Base-by-base conservation (phyloP, 2,888 invertebrate species). In the Rhagophthalmus giganteus region DNA sequence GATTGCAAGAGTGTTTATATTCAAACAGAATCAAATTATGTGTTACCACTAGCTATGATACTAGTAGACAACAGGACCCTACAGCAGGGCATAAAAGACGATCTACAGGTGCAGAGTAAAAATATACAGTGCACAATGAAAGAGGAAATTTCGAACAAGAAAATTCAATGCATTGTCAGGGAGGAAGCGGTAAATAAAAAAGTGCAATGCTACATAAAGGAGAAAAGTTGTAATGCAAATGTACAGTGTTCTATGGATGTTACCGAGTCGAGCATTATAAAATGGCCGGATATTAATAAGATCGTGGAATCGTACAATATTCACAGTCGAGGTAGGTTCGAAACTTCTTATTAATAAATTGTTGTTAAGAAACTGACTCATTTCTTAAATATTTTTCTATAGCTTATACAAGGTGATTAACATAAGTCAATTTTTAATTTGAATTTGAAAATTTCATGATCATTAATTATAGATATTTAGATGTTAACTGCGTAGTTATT, bases 221-320 rank as follows among this genome's bases (percentile, higher is more conserved):
- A 33, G 4, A 20, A 34, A 9, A 16, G 13, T 9, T n/a, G n/a
- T n/a, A n/a, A n/a, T n/a, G n/a, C n/a, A n/a, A n/a, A n/a, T n/a
- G n/a, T n/a, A n/a, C n/a, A n/a, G n/a, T n/a, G n/a, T n/a, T n/a
- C n/a, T n/a, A n/a, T n/a, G n/a, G n/a, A n/a, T n/a, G n/a, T n/a
- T n/a, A 40, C 11, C 5, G 39, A 10, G 12, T 27, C 12, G 8
- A 37, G 48, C 10, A 30, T 34, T 6, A 16, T 33, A 24, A 62
- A 65, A 20, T 82, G 82, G 82, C 76, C 79, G 0, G 80, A 79
- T 1, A 61, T 80, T 2, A 75, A 79, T 31, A 73, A 73, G 5
- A 62, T 82, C n/a, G 70, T 78, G 46, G 77, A 74, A 57, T 76
- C 76, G 27, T 83, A 80, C 64, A 78, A 74, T 59, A 76, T 75